phyloP scores from a whole-genome alignment of 2,797 vertebrate species.

The Crenuchus spilurus region DNA sequence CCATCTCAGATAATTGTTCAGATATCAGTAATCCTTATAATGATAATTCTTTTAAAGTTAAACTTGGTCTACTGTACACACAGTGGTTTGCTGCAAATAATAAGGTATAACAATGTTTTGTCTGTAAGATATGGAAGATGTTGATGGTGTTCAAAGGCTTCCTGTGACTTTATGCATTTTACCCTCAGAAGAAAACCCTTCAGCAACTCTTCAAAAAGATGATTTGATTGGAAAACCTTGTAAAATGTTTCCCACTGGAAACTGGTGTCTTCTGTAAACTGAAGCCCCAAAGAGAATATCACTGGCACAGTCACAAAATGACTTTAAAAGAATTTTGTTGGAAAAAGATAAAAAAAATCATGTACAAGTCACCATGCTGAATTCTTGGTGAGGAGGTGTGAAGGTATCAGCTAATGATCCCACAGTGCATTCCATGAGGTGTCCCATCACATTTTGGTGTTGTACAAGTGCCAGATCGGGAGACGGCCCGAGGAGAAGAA shows the following conservation, averaged over 20 bases:
- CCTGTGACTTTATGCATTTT: not conserved
- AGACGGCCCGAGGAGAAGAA: constrained; percentile 74
- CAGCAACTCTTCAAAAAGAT: not conserved
- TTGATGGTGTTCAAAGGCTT: not conserved
- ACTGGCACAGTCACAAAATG: not conserved
- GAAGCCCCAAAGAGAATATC: not conserved
- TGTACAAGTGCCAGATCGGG: constrained; percentile 68
- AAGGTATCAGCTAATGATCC: constrained; percentile 31
- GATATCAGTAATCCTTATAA: no score
- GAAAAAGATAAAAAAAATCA: not conserved
- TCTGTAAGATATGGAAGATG: not conserved
- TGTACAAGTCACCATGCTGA: not conserved
- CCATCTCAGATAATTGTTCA: no score
- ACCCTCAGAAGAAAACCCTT: not conserved
- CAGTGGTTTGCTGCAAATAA: not conserved
- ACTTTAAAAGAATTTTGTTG: not conserved
- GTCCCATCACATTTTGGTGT: constrained; percentile 58
- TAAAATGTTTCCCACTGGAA: not conserved
- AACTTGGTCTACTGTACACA: no score
- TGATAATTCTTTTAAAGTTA: no score
- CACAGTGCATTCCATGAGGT: constrained; percentile 42
- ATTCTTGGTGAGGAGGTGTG: constrained; percentile 7
- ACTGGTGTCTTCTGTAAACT: not conserved
- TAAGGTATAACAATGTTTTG: not conserved
- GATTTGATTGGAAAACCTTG: not conserved